phyloP scores from a whole-genome alignment of 30 jellyfish, hydroid and myxozoan species.

The Mastigias papua region DNA sequence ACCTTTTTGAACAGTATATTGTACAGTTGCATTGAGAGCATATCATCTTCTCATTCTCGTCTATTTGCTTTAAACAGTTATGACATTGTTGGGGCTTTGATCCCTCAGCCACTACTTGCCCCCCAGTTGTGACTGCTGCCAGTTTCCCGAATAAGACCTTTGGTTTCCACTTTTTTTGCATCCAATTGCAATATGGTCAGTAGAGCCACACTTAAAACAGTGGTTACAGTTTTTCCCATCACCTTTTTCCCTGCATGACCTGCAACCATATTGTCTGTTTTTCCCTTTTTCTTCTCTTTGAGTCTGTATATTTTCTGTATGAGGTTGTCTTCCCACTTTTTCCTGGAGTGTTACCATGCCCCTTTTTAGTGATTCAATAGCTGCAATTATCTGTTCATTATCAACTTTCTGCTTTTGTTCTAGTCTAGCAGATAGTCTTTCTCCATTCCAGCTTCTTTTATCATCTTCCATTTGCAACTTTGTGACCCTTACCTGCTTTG shows the following conservation, averaged over 20 bases:
- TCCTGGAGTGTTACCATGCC: neutral
- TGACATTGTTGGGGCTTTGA: neutral
- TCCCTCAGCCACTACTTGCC: neutral
- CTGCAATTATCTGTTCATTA: slow-evolving; percentile 21
- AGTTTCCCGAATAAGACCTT: neutral
- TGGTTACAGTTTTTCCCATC: slow-evolving; percentile 41
- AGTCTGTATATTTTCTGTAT: neutral
- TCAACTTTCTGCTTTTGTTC: slow-evolving; percentile 10
- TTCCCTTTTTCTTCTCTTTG: slow-evolving; percentile 3
- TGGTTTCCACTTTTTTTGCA: neutral
- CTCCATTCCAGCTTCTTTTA: slow-evolving; percentile 3
- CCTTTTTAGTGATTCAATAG: slow-evolving; percentile 7
- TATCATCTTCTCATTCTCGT: neutral
- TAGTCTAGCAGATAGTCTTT: neutral
- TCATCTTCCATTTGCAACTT: slow-evolving; percentile 11
- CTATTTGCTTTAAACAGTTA: neutral
- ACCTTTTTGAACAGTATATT: neutral
- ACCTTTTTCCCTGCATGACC: slow-evolving; percentile 35
- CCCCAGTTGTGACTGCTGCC: neutral
- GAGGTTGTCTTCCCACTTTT: too few species aligned
- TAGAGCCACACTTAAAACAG: slow-evolving; percentile 30
- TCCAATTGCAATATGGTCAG: neutral
- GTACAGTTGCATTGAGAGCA: neutral
- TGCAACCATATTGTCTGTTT: neutral
- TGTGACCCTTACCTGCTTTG: slow-evolving; percentile 8